Base-by-base conservation (phyloP, 2,797 vertebrate genomes). In the Leptoclinus maculatus region DNA sequence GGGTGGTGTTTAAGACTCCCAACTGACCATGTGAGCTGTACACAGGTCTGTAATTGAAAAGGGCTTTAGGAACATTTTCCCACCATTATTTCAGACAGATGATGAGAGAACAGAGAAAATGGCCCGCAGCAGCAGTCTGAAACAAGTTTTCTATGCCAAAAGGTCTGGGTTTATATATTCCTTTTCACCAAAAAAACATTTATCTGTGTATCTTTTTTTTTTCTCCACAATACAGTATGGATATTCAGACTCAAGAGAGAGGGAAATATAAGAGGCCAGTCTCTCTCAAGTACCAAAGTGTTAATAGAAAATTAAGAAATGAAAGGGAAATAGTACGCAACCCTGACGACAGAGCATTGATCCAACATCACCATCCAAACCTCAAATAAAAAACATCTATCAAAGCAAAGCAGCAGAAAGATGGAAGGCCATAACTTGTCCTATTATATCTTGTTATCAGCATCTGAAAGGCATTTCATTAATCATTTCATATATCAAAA, bases 61-160 rank as follows among this genome's bases (percentile, higher is more conserved):
- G 11, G 38, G 36, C 81, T 53, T 41, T 54, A 85, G 80, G 73
- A 66, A 68, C 23, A 75, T 85, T 90, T 94, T 93, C 92, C 92
- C 91, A 94, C 85, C 84, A 85, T 93, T 88, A 85, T 90, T 79
- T 82, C 65, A 59, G 70, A 71, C 62, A 73, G 76, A 87, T 80
- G 76, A 87, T 80, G 47, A 76, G 53, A 89, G 76, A 56, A 82
- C 78, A 78, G 76, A 71, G 63, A 74, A 74, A 82, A 78, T 58
- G 71, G 76, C 59, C 78, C 25, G 27, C 39, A 77, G 43, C 29
- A 38, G 65, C 47, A 74, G 65, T 49, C 29, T 36, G 56, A 63
- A 64, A 60, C 60, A 39, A 58, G 56, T 49, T 69, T 85, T 74
- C 47, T 8, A 13, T 72, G 74, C 68, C 74, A 83, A 65, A 75